Base-by-base conservation (phyloP, 2,888 invertebrate genomes). In the Micoletzkya japonica region DNA sequence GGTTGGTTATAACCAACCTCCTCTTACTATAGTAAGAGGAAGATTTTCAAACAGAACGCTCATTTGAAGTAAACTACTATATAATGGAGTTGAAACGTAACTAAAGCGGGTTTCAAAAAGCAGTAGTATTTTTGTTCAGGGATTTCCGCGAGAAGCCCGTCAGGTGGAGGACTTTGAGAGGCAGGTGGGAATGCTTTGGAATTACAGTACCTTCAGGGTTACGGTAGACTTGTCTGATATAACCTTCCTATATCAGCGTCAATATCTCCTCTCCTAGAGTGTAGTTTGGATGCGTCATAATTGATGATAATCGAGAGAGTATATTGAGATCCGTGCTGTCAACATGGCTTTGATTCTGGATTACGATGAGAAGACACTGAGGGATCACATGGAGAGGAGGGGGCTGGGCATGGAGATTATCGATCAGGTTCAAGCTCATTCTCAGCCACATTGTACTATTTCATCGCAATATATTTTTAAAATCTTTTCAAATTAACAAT, bases 331-430 rank as follows among this genome's bases (percentile, higher is more conserved):
- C n/a, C n/a, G n/a, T n/a, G 70, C 76, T 20, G 81, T 85, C 24
- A 81, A 83, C 49, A 82, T 85, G 84, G 85, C 85, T 0, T n/a
- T 84, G 70, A 85, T 85, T 34, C 71, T 85, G 36, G 85, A 85
- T 68, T 85, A 84, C 73, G 85, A 85, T 63, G 85, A 85, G 72
- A 74, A 77, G 30, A 82, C 84, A 4, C 74, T 85, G 6, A 71
- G 81, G 64, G 76, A 78, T 26, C 85, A 85, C 70, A 85, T 86
- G 85, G 76, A 81, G 49, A 72, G 73, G 24, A 68, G 80, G 10
- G 83, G 82, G 14, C 71, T 82, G 44, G 74, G 76, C 6, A 80
- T 78, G 74, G 79, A 80, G 30, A 79, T 84, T 30, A 76, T 82
- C 57, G 75, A 76, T 34, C 63, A 69, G 60, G 58, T 52, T n/a